Evolutionary conservation across 1,140 invertebrate genomes (phyloP).

Genomic region (Drosophila arawakana): DNA sequence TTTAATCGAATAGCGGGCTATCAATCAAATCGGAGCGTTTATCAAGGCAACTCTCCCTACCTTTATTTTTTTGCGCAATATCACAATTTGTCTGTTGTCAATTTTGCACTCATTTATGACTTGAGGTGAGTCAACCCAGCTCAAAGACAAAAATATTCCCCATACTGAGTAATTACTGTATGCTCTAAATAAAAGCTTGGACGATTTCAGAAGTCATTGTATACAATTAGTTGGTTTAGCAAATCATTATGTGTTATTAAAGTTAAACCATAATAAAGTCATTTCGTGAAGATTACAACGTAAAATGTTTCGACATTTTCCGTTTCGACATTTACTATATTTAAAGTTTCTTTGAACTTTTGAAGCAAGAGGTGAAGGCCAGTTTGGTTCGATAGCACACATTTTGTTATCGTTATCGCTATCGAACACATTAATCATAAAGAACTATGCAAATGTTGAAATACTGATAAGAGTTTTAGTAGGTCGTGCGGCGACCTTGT

Average conservation of each 20-base stretch:
- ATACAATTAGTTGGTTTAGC: background rate
- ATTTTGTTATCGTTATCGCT: background rate
- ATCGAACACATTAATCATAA: background rate
- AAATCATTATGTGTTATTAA: conserved; percentile 19
- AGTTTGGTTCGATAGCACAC: background rate
- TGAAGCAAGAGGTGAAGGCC: conserved; percentile 7
- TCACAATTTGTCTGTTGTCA: conserved; percentile 6
- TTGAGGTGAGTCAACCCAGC: conserved; percentile 45
- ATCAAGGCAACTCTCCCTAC: conserved; percentile 6
- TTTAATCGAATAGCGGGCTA: conserved; percentile 3
- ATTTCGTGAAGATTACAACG: conserved; percentile 16
- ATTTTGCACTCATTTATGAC: conserved; percentile 53
- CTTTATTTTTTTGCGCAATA: conserved; percentile 2
- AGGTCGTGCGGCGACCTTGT: conserved; percentile 28
- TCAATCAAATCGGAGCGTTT: conserved; percentile 29
- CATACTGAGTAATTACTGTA: background rate
- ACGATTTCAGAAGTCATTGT: background rate
- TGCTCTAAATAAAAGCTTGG: conserved; percentile 6
- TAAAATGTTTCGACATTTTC: conserved; percentile 33
- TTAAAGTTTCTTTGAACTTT: conserved; percentile 4
- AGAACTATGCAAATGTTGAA: background rate
- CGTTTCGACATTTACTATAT: conserved; percentile 14
- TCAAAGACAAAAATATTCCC: conserved; percentile 3
- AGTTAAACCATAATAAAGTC: conserved; percentile 16
- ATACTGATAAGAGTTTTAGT: conserved; percentile 27